phyloP scores from a whole-genome alignment of 2,888 invertebrate genomes.

The Melieria crassipennis region DNA sequence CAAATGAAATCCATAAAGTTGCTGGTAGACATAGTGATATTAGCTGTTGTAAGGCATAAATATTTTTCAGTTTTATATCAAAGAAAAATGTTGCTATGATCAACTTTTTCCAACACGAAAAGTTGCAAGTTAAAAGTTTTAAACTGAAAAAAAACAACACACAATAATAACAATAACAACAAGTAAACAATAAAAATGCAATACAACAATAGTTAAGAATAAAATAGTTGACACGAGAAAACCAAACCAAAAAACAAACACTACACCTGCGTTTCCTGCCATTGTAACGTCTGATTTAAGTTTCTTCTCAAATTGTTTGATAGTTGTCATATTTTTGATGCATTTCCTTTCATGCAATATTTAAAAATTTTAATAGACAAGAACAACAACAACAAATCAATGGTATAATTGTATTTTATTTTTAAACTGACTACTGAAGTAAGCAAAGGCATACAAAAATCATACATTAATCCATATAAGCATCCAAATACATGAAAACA shows the following conservation, averaged over 20 bases:
- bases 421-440: too few species aligned
- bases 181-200: conserved; percentile 1
- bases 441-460: not conserved
- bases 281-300: too few species aligned
- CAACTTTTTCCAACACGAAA: not conserved
- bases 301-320: too few species aligned
- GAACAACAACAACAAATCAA: too few species aligned
- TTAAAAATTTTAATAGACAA: too few species aligned
- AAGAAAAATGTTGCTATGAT: not conserved
- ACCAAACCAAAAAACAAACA: too few species aligned
- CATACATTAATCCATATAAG: conserved; percentile 13
- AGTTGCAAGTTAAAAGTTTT: not conserved
- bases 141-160: not conserved
- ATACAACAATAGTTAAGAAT: conserved; percentile 3
- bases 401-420: not conserved
- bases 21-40: conserved; percentile 39
- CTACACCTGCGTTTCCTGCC: too few species aligned
- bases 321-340: too few species aligned
- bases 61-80: conserved; percentile 24
- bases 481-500: conserved; percentile 34
- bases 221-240: not conserved
- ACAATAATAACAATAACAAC: conserved; percentile 1
- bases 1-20: conserved; percentile 23
- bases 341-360: too few species aligned
- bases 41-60: conserved; percentile 24